Base-by-base conservation (phyloP, 2,888 invertebrate genomes). In the Ormia ochracea region DNA sequence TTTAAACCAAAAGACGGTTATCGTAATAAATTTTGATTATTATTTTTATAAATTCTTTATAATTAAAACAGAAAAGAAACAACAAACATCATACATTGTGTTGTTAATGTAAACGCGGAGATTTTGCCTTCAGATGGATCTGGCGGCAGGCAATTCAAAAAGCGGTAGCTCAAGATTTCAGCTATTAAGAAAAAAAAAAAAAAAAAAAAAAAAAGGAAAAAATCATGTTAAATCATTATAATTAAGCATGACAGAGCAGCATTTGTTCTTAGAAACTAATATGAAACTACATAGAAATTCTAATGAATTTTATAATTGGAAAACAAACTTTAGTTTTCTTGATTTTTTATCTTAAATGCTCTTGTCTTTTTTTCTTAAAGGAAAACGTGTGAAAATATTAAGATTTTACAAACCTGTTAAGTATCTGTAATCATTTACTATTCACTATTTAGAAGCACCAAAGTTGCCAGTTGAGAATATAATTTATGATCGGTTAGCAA, bases 241-340 rank as follows among this genome's bases (percentile, higher is more conserved):
- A 78, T 81, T 81, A 74, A 61, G 38, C 65, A 74, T 81, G 81
- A 81, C 74, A 41, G 28, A 21, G 78, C 78, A 70, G 33, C 19
- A 45, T 59, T 38, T n/a, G 26, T 38, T 31, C 31, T 14, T 45
- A 19, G 5, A 19, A 21, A 19, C 9, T 28, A n/a, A 54, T 26
- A 58, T 68, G 26, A 17, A 75, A 66, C 19, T 59, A 10, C 43
- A 36, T 52, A 23, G 43, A 52, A 68, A 68, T 28, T 45, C 63
- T 36, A 48, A 73, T 45, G 17, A 52, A 59, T 43, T 61, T 69
- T n/a, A 41, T 56, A 45, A 56, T 28, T 65, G 50, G 28, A 17
- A 38, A 45, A 19, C 14, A 6, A 59, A 17, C 4, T 41, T 26
- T 23, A 17, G 1, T n/a, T n/a, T 10, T 48, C n/a, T 23, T 23